Conservation (phyloP, 1,140 invertebrate genomes). For the Tyrophagus putrescentiae region DNA sequence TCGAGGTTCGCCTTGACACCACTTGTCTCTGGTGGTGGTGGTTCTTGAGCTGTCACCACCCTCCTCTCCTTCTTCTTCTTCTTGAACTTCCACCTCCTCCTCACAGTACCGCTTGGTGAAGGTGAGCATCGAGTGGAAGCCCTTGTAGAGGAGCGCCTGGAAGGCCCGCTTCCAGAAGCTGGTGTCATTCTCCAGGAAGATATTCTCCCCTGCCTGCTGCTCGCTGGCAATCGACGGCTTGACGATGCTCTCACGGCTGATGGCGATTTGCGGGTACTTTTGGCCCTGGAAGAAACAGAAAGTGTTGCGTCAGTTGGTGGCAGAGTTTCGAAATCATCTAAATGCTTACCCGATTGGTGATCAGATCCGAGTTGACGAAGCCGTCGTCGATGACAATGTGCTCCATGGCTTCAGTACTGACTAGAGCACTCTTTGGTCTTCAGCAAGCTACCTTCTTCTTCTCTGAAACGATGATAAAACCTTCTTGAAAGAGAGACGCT, state of each 20-base stretch:
- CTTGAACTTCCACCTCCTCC: neutral
- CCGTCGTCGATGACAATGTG: conserved; percentile 7
- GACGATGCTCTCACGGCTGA: conserved; percentile 1
- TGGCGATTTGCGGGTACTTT: conserved; percentile 18
- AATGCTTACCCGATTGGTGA: conserved; percentile 1
- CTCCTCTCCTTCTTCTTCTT: neutral
- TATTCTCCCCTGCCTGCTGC: neutral
- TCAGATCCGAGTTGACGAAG: conserved; percentile 7
- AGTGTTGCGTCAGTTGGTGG: neutral
- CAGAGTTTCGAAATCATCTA: neutral
- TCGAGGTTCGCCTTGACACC: too few species aligned
- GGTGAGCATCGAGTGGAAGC: neutral
- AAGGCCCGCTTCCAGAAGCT: conserved; percentile 1
- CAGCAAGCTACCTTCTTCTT: too few species aligned
- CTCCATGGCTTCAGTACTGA: conserved; percentile 1
- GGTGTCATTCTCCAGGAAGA: conserved; percentile 14
- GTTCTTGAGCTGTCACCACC: neutral
- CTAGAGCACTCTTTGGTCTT: too few species aligned
- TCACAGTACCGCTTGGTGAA: neutral
- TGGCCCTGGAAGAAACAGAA: conserved; percentile 7
- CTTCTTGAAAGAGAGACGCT: too few species aligned
- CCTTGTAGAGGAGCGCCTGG: neutral
- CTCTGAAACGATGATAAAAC: too few species aligned
- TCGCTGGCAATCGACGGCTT: conserved; percentile 18
- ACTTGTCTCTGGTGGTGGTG: too few species aligned